Base-by-base conservation (phyloP, 2,888 invertebrate species). In the Boloria selene region DNA sequence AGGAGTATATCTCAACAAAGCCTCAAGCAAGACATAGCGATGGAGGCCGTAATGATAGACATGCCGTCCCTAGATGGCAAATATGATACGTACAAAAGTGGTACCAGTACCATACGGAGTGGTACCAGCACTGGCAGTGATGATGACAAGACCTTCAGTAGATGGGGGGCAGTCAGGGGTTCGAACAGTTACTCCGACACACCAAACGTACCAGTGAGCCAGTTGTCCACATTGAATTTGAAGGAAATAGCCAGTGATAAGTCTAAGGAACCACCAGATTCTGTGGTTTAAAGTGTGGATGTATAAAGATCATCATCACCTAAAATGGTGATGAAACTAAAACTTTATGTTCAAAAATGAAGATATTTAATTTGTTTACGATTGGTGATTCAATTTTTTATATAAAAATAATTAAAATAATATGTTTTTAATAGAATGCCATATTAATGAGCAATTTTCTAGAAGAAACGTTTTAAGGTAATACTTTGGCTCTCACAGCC, bases 131-230 rank as follows among this genome's bases (percentile, higher is more conserved):
- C 56, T 5, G 56, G 56, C 4, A 79, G 67, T 49, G 84, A 77
- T 14, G 73, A 69, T 50, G 77, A 72, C 14, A 81, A 71, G 13
- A 80, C 79, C 3, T 86, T 90, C 58, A 92, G 89, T 31, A 72
- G 89, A 0, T 93, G 94, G 94, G 90, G 93, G 1, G 79, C 88
- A 0, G 84, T 92, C 0, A 79, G 93, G 0, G 93, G 18, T 0
- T 93, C 94, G 0, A 93, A 93, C 52, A 93, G 90, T 22, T 93
- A 90, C 51, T 85, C 90, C 0, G 80, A 84, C 49, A 64, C 81
- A 0, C 72, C 77, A 0, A 82, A 79, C 3, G 72, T 88, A 0
- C 90, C 92, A 0, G 86, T 90, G 31, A 87, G 87, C 68, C 91
- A 90, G 45, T 55, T 92, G 51, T 92, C 92, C 0, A 91, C 91